A percentile compares a stretch with the other conserved stretches of the same genome.
These are phyloP conservation scores for Podarcis muralis DNA, from an alignment of 2,113 vertebrate genomes.

Conservation along the genomic window DNA sequence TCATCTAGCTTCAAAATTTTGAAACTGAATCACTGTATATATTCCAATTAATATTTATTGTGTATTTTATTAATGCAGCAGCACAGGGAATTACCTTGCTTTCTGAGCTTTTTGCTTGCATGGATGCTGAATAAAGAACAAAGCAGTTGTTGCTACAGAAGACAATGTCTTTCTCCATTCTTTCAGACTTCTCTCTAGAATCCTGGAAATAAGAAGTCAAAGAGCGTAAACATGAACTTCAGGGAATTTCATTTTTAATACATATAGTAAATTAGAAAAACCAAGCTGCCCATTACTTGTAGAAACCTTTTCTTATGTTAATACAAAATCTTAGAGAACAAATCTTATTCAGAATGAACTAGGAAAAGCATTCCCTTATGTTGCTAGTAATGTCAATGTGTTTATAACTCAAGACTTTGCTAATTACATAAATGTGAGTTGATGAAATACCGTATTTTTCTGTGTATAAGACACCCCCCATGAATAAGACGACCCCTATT, in stretches of 20 bases:
- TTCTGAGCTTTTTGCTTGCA: constrained; percentile 76
- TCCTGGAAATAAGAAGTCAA: constrained; percentile 68
- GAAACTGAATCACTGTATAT: background rate
- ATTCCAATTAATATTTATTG: background rate
- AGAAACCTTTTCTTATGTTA: constrained; percentile 29
- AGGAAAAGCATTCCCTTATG: background rate
- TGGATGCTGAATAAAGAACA: constrained; percentile 80
- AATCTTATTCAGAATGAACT: background rate
- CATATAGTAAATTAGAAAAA: constrained; percentile 8
- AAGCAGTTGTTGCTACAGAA: constrained; percentile 96
- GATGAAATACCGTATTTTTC: background rate
- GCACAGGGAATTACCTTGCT: constrained; percentile 70
- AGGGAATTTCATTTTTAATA: constrained; percentile 24
- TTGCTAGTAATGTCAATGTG: no score
- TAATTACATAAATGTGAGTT: background rate
- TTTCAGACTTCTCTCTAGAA: constrained; percentile 74
- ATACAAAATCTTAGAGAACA: background rate
- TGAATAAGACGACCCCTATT: no score
- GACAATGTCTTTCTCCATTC: constrained; percentile 82
- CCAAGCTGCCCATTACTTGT: constrained; percentile 14
- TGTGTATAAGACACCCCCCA: no score
- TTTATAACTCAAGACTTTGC: background rate
- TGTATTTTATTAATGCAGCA: constrained; percentile 14
- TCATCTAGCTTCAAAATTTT: background rate
- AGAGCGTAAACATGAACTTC: background rate